These are phyloP conservation scores for Brachypteracias leptosomus DNA, from an alignment of 2,113 vertebrate species.

Conservation along the genomic window DNA sequence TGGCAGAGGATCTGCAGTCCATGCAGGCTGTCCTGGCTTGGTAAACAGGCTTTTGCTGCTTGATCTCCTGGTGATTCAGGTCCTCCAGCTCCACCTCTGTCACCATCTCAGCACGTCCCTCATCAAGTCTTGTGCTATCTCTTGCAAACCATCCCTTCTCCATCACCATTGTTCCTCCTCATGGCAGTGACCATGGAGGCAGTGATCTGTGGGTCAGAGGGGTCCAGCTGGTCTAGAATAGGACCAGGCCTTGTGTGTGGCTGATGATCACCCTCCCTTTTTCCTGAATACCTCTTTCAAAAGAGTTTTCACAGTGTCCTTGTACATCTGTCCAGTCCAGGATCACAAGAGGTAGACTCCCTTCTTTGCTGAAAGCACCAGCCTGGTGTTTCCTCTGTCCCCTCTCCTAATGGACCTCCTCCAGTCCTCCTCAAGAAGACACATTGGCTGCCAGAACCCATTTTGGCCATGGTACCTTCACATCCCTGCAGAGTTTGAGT, in stretches of 20 bases:
- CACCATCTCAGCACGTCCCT: not conserved
- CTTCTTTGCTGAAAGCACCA: not conserved
- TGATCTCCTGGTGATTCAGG: not conserved
- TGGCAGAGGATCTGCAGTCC: not conserved
- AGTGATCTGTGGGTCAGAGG: not conserved
- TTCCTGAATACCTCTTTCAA: not conserved
- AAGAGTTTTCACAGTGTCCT: not conserved
- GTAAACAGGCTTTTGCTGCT: not conserved
- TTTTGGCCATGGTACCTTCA: not conserved
- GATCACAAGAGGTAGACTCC: not conserved
- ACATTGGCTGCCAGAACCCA: not conserved
- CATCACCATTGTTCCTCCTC: not conserved
- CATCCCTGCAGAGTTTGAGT: not conserved
- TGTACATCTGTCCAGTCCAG: rapidly evolving
- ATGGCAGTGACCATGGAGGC: not conserved
- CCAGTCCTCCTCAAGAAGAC: not conserved
- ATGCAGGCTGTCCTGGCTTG: not conserved
- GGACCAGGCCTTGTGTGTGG: not conserved
- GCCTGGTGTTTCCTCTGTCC: not conserved
- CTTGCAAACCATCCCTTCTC: not conserved
- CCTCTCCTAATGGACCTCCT: not conserved
- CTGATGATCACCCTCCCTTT: not conserved
- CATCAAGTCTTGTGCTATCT: not conserved
- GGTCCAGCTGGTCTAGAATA: not conserved
- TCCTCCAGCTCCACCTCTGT: not conserved